Evolutionary conservation across 2,113 vertebrate genomes (phyloP).

Genomic region (Brachirus orientalis): DNA sequence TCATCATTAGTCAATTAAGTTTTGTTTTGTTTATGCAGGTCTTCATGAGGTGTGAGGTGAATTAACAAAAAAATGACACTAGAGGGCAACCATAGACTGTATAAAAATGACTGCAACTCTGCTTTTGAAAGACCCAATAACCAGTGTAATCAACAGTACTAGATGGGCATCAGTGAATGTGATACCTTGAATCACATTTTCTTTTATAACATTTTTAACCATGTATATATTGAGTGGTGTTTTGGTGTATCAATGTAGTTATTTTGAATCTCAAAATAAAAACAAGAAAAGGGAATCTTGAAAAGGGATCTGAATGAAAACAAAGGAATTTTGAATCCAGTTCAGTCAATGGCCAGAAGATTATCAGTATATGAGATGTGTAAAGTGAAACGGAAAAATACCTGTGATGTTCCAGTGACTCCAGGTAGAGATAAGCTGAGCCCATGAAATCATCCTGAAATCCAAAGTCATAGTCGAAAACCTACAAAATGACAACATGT

Average conservation of each 20-base stretch:
- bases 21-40: too few relatives aligned
- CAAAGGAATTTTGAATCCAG: too few relatives aligned
- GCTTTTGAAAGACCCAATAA: too few relatives aligned
- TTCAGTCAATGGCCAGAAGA: too few relatives aligned
- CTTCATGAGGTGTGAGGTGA: background rate
- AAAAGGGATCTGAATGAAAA: background rate
- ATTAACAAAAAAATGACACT: constrained; percentile 31
- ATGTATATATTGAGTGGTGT: background rate
- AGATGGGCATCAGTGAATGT: too few relatives aligned
- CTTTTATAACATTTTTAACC: background rate
- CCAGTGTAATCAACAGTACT: too few relatives aligned
- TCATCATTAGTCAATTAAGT: too few relatives aligned
- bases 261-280: background rate
- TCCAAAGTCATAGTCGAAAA: constrained; percentile 99
- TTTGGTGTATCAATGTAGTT: too few relatives aligned
- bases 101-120: background rate
- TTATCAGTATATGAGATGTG: too few relatives aligned
- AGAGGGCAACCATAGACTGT: constrained; percentile 56
- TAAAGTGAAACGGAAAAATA: constrained; percentile 49
- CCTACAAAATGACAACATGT: constrained; percentile 79
- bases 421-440: constrained; percentile 91
- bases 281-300: background rate
- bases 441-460: constrained; percentile 99
- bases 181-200: too few relatives aligned
- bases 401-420: constrained; percentile 93